These are phyloP conservation scores for Polydrusus tereticollis DNA, from an alignment of 2,888 invertebrate species.

Conservation along the genomic window DNA sequence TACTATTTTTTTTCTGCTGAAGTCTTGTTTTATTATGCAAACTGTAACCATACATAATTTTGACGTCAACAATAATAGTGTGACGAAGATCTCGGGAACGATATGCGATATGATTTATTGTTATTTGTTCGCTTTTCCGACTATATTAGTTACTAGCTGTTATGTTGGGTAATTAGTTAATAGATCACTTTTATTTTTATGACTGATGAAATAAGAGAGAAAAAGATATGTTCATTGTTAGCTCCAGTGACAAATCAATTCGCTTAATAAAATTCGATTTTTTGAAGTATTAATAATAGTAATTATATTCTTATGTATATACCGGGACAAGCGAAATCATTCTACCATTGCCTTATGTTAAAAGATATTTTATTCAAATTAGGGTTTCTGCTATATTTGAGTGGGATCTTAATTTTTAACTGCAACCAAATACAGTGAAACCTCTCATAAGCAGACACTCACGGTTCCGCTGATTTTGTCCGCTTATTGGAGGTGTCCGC, in stretches of 20 bases:
- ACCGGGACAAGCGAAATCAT: too few species aligned
- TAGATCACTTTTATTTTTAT: conserved; percentile 29
- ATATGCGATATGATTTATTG: conserved; percentile 1
- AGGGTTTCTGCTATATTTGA: too few species aligned
- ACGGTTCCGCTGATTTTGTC: too few species aligned
- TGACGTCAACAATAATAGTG: conserved; percentile 20
- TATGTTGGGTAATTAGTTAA: conserved; percentile 7
- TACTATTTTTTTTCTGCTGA: neutral
- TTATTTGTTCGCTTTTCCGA: neutral
- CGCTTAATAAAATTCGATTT: too few species aligned
- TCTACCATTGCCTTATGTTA: too few species aligned
- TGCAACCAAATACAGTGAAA: too few species aligned
- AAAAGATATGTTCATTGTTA: neutral
- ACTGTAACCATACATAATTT: conserved; percentile 13
- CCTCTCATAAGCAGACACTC: too few species aligned
- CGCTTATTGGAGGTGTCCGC: too few species aligned
- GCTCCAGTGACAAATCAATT: neutral
- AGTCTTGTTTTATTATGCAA: conserved; percentile 14
- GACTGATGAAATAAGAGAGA: neutral
- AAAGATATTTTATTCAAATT: too few species aligned
- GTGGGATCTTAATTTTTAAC: too few species aligned
- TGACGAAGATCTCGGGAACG: conserved; percentile 1
- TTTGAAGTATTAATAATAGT: too few species aligned
- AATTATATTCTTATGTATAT: too few species aligned
- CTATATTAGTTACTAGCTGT: neutral